These are phyloP conservation scores for Serranus cabrilla DNA, from an alignment of 2,797 vertebrate genomes.

Conservation along the genomic window DNA sequence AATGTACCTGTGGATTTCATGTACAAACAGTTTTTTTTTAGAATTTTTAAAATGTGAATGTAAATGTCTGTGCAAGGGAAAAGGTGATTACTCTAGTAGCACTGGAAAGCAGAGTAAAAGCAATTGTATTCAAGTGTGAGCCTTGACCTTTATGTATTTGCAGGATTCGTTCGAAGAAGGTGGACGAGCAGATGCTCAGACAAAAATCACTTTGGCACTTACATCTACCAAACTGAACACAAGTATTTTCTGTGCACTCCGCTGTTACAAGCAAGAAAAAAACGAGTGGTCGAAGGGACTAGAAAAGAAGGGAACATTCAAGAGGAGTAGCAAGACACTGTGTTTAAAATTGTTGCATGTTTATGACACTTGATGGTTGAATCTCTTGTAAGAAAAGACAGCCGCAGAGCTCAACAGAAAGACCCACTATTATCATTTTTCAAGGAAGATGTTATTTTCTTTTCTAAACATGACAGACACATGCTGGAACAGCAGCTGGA, in stretches of 20 bases:
- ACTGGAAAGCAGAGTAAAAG: conserved; percentile 14
- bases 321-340: conserved; percentile 23
- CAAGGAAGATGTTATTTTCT: conserved; percentile 47
- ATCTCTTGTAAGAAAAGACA: conserved; percentile 44
- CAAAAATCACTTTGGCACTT: conserved; percentile 45
- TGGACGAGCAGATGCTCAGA: conserved; percentile 23
- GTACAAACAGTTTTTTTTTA: not conserved
- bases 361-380: conserved; percentile 48
- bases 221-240: conserved; percentile 47
- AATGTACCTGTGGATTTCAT: conserved; percentile 1
- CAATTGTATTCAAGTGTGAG: conserved; percentile 34
- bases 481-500: conserved; percentile 2
- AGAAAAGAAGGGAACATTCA: conserved; percentile 36
- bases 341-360: conserved; percentile 46
- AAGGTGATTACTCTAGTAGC: conserved; percentile 9
- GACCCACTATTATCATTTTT: conserved; percentile 43
- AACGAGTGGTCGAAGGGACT: conserved; percentile 45
- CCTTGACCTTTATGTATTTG: conserved; percentile 32
- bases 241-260: conserved; percentile 49
- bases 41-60: not conserved
- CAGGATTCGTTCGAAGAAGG: conserved; percentile 17
- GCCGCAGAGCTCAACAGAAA: conserved; percentile 13
- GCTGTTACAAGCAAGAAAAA: conserved; percentile 44
- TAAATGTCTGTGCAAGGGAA: not conserved
- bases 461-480: conserved; percentile 47